Evolutionary conservation across 2,888 invertebrate species (phyloP).

Genomic region (Portevinia maculata): DNA sequence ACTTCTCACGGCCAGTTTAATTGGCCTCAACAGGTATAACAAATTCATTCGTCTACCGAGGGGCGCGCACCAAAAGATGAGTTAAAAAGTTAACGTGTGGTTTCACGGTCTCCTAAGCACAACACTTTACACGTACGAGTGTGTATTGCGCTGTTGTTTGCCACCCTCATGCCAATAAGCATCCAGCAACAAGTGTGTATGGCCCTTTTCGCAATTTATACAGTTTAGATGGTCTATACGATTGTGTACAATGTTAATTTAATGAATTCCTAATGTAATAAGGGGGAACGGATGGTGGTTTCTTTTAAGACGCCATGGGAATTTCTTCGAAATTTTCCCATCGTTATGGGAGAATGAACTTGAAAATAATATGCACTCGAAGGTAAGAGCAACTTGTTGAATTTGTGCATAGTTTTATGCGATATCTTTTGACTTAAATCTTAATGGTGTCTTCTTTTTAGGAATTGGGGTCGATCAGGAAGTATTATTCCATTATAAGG

Average conservation of each 20-base stretch:
- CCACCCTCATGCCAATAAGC: slow-evolving; percentile 32
- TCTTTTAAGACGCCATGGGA: slow-evolving; percentile 76
- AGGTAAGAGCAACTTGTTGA: slow-evolving; percentile 26
- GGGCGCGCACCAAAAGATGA: slow-evolving; percentile 52
- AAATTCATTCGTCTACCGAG: slow-evolving; percentile 41
- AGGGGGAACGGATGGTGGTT: slow-evolving; percentile 33
- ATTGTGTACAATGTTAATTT: slow-evolving; percentile 57
- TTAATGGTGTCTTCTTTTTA: background rate
- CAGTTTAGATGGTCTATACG: slow-evolving; percentile 30
- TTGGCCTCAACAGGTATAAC: slow-evolving; percentile 74
- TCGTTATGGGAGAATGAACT: slow-evolving; percentile 81
- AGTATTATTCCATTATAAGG: slow-evolving; percentile 31
- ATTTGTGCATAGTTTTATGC: slow-evolving; percentile 31
- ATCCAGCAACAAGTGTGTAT: slow-evolving; percentile 52
- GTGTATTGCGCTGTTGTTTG: slow-evolving; percentile 18
- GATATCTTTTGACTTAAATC: background rate
- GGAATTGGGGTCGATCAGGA: slow-evolving; percentile 23
- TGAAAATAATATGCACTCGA: slow-evolving; percentile 29
- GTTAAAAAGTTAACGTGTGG: slow-evolving; percentile 75
- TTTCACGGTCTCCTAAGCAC: slow-evolving; percentile 76
- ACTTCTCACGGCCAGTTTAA: slow-evolving; percentile 73
- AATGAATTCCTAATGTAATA: slow-evolving; percentile 54
- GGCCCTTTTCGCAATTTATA: slow-evolving; percentile 43
- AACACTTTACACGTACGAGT: slow-evolving; percentile 45
- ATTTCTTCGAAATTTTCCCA: slow-evolving; percentile 79